Evolutionary conservation across 2,888 invertebrate species (phyloP).

Genomic region (Dynastes tityus): DNA sequence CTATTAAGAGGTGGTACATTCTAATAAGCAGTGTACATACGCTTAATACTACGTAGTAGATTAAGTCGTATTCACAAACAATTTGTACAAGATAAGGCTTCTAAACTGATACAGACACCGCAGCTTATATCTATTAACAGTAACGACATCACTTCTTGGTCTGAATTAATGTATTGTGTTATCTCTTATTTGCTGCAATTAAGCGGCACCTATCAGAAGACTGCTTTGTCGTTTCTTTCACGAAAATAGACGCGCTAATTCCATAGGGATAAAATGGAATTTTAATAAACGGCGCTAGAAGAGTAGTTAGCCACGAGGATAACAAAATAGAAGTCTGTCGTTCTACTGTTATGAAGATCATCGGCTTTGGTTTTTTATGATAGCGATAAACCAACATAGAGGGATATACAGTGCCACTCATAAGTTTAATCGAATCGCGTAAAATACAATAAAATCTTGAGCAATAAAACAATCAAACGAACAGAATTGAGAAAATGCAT

Average conservation of each 20-base stretch:
- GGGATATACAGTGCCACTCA: neutral
- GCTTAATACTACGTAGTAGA: too few species aligned
- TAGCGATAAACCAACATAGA: constrained; percentile 13
- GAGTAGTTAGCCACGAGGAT: neutral
- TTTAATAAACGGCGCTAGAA: constrained; percentile 23
- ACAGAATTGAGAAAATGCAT: too few species aligned
- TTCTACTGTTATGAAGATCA: neutral
- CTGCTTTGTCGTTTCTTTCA: constrained; percentile 12
- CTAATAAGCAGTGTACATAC: too few species aligned
- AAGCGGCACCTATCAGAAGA: constrained; percentile 15
- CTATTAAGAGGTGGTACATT: too few species aligned
- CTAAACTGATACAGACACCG: neutral
- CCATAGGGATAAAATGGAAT: constrained; percentile 16
- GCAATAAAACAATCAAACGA: too few species aligned
- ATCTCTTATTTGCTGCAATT: constrained; percentile 23
- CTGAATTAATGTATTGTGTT: neutral
- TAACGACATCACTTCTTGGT: neutral
- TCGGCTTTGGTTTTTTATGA: neutral
- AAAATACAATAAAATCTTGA: too few species aligned
- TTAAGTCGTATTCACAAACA: too few species aligned
- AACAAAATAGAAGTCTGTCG: constrained; percentile 1
- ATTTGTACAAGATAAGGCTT: too few species aligned
- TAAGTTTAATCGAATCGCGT: too few species aligned
- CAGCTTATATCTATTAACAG: neutral
- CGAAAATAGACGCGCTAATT: neutral